Conservation (phyloP, 2,797 vertebrate species). For the Hozukius guyotensis region DNA sequence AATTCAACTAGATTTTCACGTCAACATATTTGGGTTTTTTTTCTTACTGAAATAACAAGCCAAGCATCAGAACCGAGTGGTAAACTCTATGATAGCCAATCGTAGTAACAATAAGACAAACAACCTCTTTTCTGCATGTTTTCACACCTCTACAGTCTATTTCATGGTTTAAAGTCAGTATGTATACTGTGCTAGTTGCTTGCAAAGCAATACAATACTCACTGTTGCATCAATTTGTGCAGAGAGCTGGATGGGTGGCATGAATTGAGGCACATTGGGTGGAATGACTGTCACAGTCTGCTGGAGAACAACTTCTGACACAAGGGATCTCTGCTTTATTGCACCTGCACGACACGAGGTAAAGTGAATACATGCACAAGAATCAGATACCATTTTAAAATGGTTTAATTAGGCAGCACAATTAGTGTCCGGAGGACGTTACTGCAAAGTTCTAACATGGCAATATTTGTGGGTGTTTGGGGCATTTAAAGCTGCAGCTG, state of each 20-base stretch:
- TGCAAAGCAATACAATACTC: slow-evolving; percentile 32
- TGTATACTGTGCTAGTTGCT: background rate
- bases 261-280: slow-evolving; percentile 54
- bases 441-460: background rate
- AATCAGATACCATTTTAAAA: background rate
- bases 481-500: background rate
- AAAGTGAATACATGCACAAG: background rate
- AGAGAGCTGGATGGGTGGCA: slow-evolving; percentile 58
- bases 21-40: background rate
- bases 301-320: slow-evolving; percentile 81
- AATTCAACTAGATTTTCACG: background rate
- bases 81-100: background rate
- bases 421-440: background rate
- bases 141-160: background rate
- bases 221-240: slow-evolving; percentile 69
- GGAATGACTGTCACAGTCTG: slow-evolving; percentile 78
- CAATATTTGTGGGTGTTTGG: background rate
- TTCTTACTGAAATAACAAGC: background rate
- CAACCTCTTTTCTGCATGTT: background rate
- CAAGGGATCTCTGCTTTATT: slow-evolving; percentile 59
- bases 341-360: slow-evolving; percentile 28
- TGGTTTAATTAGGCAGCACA: background rate
- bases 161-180: background rate
- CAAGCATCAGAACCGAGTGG: background rate
- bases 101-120: background rate